These are phyloP conservation scores for Calephelis perditalis DNA, from an alignment of 2,888 invertebrate species.

Conservation along the genomic window DNA sequence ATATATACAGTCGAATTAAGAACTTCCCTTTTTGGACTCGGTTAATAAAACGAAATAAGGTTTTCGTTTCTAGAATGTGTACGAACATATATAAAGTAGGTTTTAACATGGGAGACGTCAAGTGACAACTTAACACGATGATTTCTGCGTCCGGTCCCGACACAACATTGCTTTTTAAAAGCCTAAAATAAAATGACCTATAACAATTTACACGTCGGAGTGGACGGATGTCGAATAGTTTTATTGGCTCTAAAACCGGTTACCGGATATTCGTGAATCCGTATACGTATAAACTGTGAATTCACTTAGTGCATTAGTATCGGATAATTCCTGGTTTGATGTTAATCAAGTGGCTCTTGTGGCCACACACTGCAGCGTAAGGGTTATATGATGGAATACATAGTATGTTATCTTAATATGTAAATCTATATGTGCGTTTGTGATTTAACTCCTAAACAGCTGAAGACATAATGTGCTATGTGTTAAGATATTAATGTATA, in stretches of 20 bases:
- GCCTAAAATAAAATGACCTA: conserved; percentile 50
- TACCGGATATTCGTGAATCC: conserved; percentile 26
- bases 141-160: conserved; percentile 40
- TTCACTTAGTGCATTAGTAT: conserved; percentile 23
- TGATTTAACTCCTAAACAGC: too few relatives aligned
- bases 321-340: conserved; percentile 14
- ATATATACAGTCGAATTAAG: too few relatives aligned
- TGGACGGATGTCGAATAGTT: conserved; percentile 52
- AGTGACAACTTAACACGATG: conserved; percentile 24
- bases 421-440: too few relatives aligned
- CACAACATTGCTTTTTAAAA: conserved; percentile 61
- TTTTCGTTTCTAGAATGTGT: too few relatives aligned
- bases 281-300: conserved; percentile 25
- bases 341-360: conserved; percentile 19
- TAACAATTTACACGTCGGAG: conserved; percentile 58
- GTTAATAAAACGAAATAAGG: too few relatives aligned
- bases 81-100: not conserved
- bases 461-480: too few relatives aligned
- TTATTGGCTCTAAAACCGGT: conserved; percentile 46
- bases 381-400: too few relatives aligned
- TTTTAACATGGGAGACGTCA: conserved; percentile 19
- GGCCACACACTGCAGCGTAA: conserved; percentile 7
- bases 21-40: too few relatives aligned
- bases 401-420: too few relatives aligned
- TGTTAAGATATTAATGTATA: too few relatives aligned